phyloP scores from a whole-genome alignment of 2,888 invertebrate species.

The Campopleginae sp. region DNA sequence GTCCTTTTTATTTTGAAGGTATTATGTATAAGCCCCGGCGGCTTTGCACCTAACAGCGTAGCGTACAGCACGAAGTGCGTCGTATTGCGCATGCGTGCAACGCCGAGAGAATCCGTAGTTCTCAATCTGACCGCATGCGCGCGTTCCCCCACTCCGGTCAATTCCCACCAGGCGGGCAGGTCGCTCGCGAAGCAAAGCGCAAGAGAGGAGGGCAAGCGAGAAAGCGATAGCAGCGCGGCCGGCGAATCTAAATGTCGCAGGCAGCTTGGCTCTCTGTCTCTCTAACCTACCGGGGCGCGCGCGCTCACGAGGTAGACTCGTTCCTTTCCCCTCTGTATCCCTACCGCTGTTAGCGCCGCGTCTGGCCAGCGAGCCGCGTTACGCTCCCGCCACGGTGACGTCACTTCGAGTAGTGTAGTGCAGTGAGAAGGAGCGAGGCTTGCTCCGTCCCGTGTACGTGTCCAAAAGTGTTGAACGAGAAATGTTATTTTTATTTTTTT shows the following conservation, averaged over 20 bases:
- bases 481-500: conserved; percentile 17
- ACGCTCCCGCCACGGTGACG: conserved; percentile 85
- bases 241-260: conserved; percentile 44
- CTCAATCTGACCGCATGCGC: conserved; percentile 36
- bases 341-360: conserved; percentile 73
- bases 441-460: conserved; percentile 81
- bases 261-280: conserved; percentile 49
- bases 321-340: conserved; percentile 79
- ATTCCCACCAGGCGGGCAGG: conserved; percentile 3
- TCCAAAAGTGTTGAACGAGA: conserved; percentile 70
- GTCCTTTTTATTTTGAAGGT: conserved; percentile 11
- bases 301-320: conserved; percentile 78
- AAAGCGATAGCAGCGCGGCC: conserved; percentile 70
- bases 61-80: neutral
- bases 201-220: conserved; percentile 1
- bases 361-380: conserved; percentile 82
- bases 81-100: conserved; percentile 35
- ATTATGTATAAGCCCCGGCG: neutral
- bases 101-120: conserved; percentile 47
- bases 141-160: conserved; percentile 43
- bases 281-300: conserved; percentile 37
- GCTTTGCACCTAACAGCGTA: conserved; percentile 1
- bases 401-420: conserved; percentile 85
- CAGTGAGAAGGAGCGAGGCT: conserved; percentile 83
- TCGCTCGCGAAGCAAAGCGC: neutral